Evolutionary conservation across 2,888 invertebrate genomes (phyloP).

Genomic region (Diplazon laetatorius): DNA sequence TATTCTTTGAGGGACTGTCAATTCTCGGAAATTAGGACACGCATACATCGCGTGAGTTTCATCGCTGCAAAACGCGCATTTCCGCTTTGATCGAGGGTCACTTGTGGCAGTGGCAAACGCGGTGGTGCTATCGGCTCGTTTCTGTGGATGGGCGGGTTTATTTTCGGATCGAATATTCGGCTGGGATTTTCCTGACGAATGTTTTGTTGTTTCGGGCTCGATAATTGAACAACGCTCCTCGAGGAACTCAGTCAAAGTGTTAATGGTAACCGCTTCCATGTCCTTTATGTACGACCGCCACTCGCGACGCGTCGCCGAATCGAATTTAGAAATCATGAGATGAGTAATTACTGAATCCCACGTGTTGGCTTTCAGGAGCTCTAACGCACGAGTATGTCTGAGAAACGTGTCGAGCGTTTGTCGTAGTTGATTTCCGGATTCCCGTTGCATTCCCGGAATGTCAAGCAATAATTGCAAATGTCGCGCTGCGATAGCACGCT

Average conservation of each 20-base stretch:
- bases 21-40: slow-evolving; percentile 30
- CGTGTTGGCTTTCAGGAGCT: slow-evolving; percentile 22
- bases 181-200: slow-evolving; percentile 12
- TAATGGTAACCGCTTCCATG: neutral
- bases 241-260: slow-evolving; percentile 38
- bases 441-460: slow-evolving; percentile 40
- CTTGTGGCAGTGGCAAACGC: slow-evolving; percentile 10
- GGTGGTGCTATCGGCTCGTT: neutral
- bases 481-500: slow-evolving; percentile 17
- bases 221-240: slow-evolving; percentile 52
- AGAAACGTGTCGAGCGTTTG: slow-evolving; percentile 36
- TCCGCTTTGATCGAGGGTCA: neutral
- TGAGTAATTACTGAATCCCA: slow-evolving; percentile 46
- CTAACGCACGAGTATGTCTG: slow-evolving; percentile 29
- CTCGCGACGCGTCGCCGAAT: slow-evolving; percentile 41
- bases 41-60: slow-evolving; percentile 26
- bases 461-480: slow-evolving; percentile 44
- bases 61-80: slow-evolving; percentile 24
- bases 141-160: neutral
- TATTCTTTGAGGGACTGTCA: slow-evolving; percentile 27
- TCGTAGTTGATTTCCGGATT: slow-evolving; percentile 33
- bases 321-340: slow-evolving; percentile 35
- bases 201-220: slow-evolving; percentile 23
- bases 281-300: slow-evolving; percentile 38
- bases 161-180: slow-evolving; percentile 3